Evolutionary conservation across 2,797 vertebrate species (phyloP).

Genomic region (Tangara arthus): DNA sequence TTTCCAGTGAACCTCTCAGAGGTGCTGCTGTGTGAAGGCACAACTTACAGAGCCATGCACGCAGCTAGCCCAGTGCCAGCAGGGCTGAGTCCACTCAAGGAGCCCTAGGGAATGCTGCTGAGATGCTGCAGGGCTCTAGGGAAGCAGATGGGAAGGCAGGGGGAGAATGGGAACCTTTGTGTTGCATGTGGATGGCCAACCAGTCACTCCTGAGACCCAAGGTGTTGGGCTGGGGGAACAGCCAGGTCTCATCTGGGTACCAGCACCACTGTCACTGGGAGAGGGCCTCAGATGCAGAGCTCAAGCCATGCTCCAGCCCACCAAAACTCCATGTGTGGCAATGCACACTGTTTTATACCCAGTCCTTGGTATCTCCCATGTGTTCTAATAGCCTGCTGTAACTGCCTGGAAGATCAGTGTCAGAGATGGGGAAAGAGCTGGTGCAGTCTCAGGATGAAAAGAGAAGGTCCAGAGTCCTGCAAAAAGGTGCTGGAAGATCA

Average conservation of each 20-base stretch:
- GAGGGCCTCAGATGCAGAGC: not conserved
- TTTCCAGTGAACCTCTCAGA: not conserved
- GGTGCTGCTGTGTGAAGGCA: fast-evolving
- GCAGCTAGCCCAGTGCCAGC: fast-evolving
- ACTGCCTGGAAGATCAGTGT: not conserved
- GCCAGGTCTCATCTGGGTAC: not conserved
- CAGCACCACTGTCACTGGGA: not conserved
- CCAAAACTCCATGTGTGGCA: not conserved
- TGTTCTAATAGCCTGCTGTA: not conserved
- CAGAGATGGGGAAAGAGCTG: not conserved
- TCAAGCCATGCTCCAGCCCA: not conserved
- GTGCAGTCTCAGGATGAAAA: not conserved
- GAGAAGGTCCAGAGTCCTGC: not conserved
- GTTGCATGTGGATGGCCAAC: fast-evolving
- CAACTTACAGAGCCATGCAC: fast-evolving
- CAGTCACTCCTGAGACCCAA: not conserved
- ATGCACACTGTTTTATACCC: not conserved
- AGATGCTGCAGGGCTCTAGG: not conserved
- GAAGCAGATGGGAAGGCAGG: not conserved
- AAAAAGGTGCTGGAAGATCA: not conserved
- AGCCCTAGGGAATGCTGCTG: not conserved
- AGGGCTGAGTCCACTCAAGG: fast-evolving
- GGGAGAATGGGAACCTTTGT: not conserved
- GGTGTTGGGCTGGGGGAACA: not conserved
- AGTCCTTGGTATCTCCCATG: not conserved